A percentile compares a stretch with the other conserved stretches of the same genome.
These are phyloP conservation scores for Bos indicus DNA, from an alignment of 2,113 vertebrate species.

Conservation along the genomic window DNA sequence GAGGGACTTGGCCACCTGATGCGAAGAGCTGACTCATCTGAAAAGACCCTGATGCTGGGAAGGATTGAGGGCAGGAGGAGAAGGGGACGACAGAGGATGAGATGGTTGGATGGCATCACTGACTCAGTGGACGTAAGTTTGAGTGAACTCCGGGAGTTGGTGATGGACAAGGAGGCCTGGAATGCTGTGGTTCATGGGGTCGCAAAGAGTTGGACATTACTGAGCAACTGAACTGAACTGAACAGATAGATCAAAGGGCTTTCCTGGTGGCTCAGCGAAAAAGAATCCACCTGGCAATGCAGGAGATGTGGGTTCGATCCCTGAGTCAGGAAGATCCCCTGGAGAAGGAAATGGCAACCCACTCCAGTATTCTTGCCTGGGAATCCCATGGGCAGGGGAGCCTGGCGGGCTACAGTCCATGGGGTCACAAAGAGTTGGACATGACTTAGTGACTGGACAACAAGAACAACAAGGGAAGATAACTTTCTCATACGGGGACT, in stretches of 20 bases:
- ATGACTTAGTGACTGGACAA: background rate
- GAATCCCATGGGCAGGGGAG: background rate
- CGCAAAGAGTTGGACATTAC: too few species aligned
- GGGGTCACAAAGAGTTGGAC: background rate
- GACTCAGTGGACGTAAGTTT: too few species aligned
- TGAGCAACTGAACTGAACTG: too few species aligned
- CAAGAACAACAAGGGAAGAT: background rate
- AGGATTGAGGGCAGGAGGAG: background rate
- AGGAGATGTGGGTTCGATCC: background rate
- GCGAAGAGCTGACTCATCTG: background rate
- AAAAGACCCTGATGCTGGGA: background rate
- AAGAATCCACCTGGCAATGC: background rate
- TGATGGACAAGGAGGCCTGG: too few species aligned
- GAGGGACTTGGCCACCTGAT: background rate
- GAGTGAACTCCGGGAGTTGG: too few species aligned
- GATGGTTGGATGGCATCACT: too few species aligned
- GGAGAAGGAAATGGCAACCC: background rate
- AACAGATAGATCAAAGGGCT: background rate
- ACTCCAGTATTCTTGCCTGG: background rate
- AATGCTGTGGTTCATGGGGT: too few species aligned
- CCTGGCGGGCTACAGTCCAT: background rate
- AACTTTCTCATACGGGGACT: background rate
- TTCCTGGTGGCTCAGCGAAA: background rate
- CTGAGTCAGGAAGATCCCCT: background rate
- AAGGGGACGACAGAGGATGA: too few species aligned